A percentile compares a stretch with the other conserved stretches of the same genome.
Evolutionary conservation across 2,888 invertebrate genomes (phyloP).

Genomic region (Nysson spinosus): DNA sequence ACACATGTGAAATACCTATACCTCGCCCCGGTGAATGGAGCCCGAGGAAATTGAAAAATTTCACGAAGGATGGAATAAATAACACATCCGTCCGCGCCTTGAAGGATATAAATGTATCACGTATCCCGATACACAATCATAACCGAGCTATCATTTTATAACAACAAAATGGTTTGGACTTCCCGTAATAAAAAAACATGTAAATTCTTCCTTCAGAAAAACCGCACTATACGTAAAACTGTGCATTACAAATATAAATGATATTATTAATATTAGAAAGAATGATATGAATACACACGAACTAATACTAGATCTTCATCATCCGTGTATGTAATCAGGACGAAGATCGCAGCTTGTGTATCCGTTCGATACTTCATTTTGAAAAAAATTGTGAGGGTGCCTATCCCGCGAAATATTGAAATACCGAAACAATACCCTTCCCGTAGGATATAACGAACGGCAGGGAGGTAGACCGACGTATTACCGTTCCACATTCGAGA

Average conservation of each 20-base stretch:
- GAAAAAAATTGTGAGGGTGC: not conserved
- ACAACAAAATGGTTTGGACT: slow-evolving; percentile 22
- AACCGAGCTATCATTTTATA: not conserved
- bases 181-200: not conserved
- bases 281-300: too few relatives aligned
- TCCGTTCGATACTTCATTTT: too few relatives aligned
- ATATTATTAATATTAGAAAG: too few relatives aligned
- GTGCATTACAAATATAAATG: too few relatives aligned
- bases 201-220: too few relatives aligned
- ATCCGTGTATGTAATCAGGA: too few relatives aligned
- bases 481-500: slow-evolving; percentile 21
- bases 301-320: too few relatives aligned
- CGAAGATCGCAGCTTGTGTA: too few relatives aligned
- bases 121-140: slow-evolving; percentile 8
- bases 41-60: slow-evolving; percentile 52
- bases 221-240: too few relatives aligned
- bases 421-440: slow-evolving; percentile 33
- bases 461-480: not conserved
- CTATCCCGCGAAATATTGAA: slow-evolving; percentile 32
- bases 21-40: slow-evolving; percentile 24
- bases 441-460: slow-evolving; percentile 11
- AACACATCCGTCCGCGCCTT: slow-evolving; percentile 40
- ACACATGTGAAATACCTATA: slow-evolving; percentile 26
- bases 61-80: slow-evolving; percentile 43
- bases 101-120: slow-evolving; percentile 34